Percentiles rank a stretch among this genome's conserved stretches.
Conservation (phyloP, 2,888 invertebrate species). For the Nemotelus pantherinus region DNA sequence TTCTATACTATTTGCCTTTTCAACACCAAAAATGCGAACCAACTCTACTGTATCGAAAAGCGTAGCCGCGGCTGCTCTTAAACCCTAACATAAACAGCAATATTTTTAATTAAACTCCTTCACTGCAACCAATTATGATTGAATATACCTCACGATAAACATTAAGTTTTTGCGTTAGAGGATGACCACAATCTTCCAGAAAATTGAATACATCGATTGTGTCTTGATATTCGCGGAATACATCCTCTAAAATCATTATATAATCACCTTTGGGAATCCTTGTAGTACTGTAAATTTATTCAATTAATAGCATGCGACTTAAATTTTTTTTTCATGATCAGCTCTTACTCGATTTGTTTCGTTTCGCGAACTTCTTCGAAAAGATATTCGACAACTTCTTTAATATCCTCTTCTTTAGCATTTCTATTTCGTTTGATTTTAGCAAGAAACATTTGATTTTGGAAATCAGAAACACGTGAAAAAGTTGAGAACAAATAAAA, state of each 20-base stretch:
- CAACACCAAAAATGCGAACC: neutral
- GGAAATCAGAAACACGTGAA: neutral
- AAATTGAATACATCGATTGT: neutral
- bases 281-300: neutral
- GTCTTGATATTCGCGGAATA: neutral
- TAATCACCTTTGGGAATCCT: neutral
- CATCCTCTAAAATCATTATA: slow-evolving; percentile 11
- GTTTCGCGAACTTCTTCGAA: slow-evolving; percentile 7
- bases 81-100: neutral
- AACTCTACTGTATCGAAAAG: slow-evolving; percentile 15
- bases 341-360: neutral
- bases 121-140: neutral
- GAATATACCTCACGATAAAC: neutral
- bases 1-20: slow-evolving; percentile 1
- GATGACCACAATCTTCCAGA: slow-evolving; percentile 6
- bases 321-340: neutral
- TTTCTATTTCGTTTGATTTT: neutral
- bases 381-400: slow-evolving; percentile 6
- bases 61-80: slow-evolving; percentile 14
- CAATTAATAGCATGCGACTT: neutral
- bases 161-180: neutral
- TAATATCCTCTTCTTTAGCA: slow-evolving; percentile 4
- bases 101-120: neutral
- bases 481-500: neutral
- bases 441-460: slow-evolving; percentile 2